Percentiles rank a stretch among this genome's conserved stretches.
These are phyloP conservation scores for Sebastes hubbsi DNA, from an alignment of 2,797 vertebrate genomes.

Conservation along the genomic window DNA sequence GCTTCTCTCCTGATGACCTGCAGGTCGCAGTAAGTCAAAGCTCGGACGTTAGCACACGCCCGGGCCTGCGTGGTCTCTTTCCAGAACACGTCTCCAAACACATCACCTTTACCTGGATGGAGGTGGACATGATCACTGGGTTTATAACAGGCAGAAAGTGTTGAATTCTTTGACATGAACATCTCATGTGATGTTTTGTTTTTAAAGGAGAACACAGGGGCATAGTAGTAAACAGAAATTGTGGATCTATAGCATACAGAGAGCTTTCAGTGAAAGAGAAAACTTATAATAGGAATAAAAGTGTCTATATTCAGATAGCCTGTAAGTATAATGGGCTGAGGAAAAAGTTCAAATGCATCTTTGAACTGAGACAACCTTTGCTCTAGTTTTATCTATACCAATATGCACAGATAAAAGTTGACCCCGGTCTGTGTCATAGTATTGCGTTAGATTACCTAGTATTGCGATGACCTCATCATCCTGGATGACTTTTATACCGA, in stretches of 20 bases:
- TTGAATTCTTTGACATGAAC: background rate
- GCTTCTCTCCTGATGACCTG: constrained; percentile 95
- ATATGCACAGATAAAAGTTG: background rate
- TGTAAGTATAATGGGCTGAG: background rate
- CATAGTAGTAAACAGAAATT: background rate
- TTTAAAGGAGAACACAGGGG: background rate
- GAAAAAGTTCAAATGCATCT: background rate
- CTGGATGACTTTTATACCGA: constrained; percentile 90
- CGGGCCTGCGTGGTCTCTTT: constrained; percentile 92
- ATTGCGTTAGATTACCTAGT: constrained; percentile 82
- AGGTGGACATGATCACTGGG: background rate
- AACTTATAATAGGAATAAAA: background rate
- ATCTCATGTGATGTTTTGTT: background rate
- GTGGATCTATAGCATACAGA: background rate
- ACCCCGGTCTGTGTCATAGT: background rate
- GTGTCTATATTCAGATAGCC: background rate
- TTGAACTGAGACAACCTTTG: background rate
- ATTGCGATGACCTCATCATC: constrained; percentile 98
- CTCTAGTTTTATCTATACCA: background rate
- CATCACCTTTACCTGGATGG: constrained; percentile 92
- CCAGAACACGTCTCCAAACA: constrained; percentile 98
- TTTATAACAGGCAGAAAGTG: background rate
- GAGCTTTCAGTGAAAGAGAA: background rate
- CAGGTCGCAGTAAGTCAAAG: constrained; percentile 96
- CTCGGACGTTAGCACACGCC: constrained; percentile 93